Conservation (phyloP, 2,797 vertebrate genomes). For the Chromis chromis region DNA sequence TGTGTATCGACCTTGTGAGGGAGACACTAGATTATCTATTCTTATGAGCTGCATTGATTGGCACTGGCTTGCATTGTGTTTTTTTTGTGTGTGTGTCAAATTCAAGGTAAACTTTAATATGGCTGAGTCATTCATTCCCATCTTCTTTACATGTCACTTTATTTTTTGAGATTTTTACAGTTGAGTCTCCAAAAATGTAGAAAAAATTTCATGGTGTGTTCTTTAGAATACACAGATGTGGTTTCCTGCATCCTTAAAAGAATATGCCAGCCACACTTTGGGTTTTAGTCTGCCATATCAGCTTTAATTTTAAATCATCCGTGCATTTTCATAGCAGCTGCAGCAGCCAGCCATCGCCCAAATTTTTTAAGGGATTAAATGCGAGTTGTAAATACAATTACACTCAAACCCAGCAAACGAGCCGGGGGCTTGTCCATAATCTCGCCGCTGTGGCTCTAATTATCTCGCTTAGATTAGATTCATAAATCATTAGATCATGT, state of each 20-base stretch:
- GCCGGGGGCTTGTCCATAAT: conserved; percentile 64
- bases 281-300: conserved; percentile 25
- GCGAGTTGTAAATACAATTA: conserved; percentile 70
- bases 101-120: neutral
- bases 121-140: neutral
- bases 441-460: conserved; percentile 66
- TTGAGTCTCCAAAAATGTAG: neutral
- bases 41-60: conserved; percentile 38
- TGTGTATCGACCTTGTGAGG: conserved; percentile 48
- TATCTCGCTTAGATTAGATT: conserved; percentile 75
- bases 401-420: conserved; percentile 50
- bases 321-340: conserved; percentile 49
- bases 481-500: conserved; percentile 66
- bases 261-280: conserved; percentile 34
- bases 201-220: conserved; percentile 1
- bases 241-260: conserved; percentile 28
- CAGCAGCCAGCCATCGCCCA: conserved; percentile 39
- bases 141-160: neutral
- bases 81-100: conserved; percentile 16
- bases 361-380: conserved; percentile 62
- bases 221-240: conserved; percentile 53
- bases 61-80: conserved; percentile 22
- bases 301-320: conserved; percentile 38
- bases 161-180: neutral
- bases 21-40: conserved; percentile 50